These are phyloP conservation scores for Austrofundulus limnaeus DNA, from an alignment of 2,113 vertebrate genomes.

Conservation along the genomic window DNA sequence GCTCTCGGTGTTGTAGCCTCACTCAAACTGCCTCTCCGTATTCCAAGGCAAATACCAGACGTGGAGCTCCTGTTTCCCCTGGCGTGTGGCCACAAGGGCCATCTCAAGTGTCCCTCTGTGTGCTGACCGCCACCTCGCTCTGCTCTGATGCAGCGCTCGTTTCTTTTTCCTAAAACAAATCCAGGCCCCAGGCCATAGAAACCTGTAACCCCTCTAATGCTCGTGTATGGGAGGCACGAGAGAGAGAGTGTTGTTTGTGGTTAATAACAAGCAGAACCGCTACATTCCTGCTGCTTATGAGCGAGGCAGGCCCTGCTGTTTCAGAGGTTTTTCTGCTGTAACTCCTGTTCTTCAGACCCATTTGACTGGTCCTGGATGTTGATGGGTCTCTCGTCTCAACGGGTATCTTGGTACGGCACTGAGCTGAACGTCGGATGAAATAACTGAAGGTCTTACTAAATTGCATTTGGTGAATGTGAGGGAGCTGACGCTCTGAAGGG, in stretches of 20 bases:
- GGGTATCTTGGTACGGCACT: constrained; percentile 39
- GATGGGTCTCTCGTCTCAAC: neutral
- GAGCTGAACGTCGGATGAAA: constrained; percentile 34
- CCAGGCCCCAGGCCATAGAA: constrained; percentile 46
- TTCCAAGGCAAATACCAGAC: constrained; percentile 68
- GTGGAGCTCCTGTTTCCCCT: constrained; percentile 73
- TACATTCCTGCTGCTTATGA: constrained; percentile 52
- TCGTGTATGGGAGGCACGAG: constrained; percentile 60
- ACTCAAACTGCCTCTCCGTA: constrained; percentile 61
- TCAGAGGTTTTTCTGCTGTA: constrained; percentile 4
- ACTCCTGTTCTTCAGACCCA: constrained; percentile 28
- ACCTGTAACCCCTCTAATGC: constrained; percentile 33
- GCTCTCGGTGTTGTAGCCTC: constrained; percentile 54
- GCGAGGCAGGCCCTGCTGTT: constrained; percentile 33
- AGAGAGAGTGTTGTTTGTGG: constrained; percentile 67
- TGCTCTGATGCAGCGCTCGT: constrained; percentile 38
- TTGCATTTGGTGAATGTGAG: constrained; percentile 24
- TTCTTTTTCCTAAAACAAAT: constrained; percentile 73
- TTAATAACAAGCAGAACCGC: constrained; percentile 64
- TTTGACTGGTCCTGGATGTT: constrained; percentile 8
- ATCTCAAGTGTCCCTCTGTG: constrained; percentile 66
- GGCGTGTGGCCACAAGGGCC: constrained; percentile 56
- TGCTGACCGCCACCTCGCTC: constrained; percentile 36
- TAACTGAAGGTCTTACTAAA: constrained; percentile 7
- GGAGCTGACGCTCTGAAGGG: constrained; percentile 34